A percentile compares a stretch with the other conserved stretches of the same genome.
These are phyloP conservation scores for Syrista parreyssii DNA, from an alignment of 2,888 invertebrate species.

Conservation along the genomic window DNA sequence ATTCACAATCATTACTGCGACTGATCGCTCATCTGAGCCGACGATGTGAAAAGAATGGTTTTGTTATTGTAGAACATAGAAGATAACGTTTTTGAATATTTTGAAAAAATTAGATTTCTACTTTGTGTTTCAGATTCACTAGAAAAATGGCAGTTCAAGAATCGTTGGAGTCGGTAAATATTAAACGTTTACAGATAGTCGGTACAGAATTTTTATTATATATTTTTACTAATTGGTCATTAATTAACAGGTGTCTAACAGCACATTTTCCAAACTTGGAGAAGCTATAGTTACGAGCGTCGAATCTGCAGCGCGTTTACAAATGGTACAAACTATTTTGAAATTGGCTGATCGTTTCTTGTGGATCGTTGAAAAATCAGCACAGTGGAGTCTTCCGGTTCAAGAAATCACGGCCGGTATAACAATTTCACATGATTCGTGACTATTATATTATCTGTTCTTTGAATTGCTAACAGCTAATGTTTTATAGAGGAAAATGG, in stretches of 20 bases:
- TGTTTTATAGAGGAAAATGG: conserved; percentile 66
- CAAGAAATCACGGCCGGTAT: conserved; percentile 36
- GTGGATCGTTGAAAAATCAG: conserved; percentile 70
- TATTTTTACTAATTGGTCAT: not conserved
- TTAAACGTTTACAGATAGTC: not conserved
- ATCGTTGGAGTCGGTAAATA: not conserved
- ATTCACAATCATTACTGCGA: not conserved
- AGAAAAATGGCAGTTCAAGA: not conserved
- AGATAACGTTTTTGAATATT: not conserved
- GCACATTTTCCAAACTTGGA: not conserved
- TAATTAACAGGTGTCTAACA: not conserved
- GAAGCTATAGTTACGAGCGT: conserved; percentile 33
- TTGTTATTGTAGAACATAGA: not conserved
- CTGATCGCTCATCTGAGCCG: not conserved
- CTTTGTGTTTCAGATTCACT: not conserved
- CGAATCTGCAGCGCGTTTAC: conserved; percentile 39
- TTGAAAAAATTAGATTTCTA: not conserved
- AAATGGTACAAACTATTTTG: conserved; percentile 67
- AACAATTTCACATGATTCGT: not conserved
- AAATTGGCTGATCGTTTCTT: conserved; percentile 67
- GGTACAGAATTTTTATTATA: not conserved
- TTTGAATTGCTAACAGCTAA: not conserved
- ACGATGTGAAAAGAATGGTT: not conserved
- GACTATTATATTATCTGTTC: not conserved
- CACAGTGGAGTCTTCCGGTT: conserved; percentile 71